These are phyloP conservation scores for Galerucella nymphaeae DNA, from an alignment of 2,888 invertebrate species.

Conservation along the genomic window DNA sequence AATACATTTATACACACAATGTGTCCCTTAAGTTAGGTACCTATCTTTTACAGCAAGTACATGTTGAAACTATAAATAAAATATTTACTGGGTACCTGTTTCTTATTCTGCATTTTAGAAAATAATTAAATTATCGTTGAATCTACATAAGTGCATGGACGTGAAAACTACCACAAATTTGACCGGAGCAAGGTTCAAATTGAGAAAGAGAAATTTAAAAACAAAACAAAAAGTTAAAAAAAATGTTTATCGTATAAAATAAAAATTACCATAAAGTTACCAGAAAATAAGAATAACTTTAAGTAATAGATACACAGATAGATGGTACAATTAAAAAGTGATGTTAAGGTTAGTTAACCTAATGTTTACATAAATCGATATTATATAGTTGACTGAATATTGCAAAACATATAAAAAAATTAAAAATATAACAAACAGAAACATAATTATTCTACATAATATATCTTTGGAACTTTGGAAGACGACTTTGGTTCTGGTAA, in stretches of 20 bases:
- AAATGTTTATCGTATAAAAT: background rate
- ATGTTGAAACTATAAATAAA: too few species aligned
- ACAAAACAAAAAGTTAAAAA: too few species aligned
- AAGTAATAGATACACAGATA: slow-evolving; percentile 34
- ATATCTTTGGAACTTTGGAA: slow-evolving; percentile 44
- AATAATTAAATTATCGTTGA: too few species aligned
- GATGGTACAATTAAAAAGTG: slow-evolving; percentile 35
- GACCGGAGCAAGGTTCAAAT: too few species aligned
- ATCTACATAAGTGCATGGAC: too few species aligned
- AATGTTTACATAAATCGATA: slow-evolving; percentile 30
- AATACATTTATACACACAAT: too few species aligned
- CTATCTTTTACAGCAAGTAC: too few species aligned
- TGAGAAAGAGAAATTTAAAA: too few species aligned
- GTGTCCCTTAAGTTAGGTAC: too few species aligned
- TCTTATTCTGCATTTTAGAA: too few species aligned
- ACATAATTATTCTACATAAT: slow-evolving; percentile 21
- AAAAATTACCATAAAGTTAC: slow-evolving; percentile 40
- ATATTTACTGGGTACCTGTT: too few species aligned
- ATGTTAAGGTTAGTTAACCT: slow-evolving; percentile 37
- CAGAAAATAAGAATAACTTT: slow-evolving; percentile 32
- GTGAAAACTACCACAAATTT: too few species aligned
- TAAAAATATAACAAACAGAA: slow-evolving; percentile 28
- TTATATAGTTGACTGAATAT: slow-evolving; percentile 34
- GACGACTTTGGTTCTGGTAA: slow-evolving; percentile 15
- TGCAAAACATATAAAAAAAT: slow-evolving; percentile 25